Base-by-base conservation (phyloP, 2,113 vertebrate genomes). In the Campylorhamphus procurvoides region DNA sequence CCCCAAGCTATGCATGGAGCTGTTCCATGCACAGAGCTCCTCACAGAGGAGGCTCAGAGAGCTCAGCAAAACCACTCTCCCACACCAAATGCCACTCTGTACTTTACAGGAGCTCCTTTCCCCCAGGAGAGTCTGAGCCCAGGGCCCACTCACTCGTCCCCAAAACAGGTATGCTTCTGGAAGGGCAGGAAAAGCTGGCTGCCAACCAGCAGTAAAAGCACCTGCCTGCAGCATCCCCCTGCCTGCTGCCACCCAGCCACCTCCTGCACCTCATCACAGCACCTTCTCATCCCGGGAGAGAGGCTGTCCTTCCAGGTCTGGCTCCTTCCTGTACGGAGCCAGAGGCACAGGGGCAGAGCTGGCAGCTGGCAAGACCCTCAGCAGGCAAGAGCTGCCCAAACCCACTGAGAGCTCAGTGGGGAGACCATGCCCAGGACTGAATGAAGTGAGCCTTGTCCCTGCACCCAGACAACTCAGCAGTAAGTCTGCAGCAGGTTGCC, bases 191-290 rank as follows among this genome's bases (percentile, higher is more conserved):
- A 40, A 89, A 85, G 31, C 44, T 12, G 14, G 24, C 24, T 52
- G 23, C 17, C 37, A 67, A 24, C 12, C 24, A 37, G 46, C 75
- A 75, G 40, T 18, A 19, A 71, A 20, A 56, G 15, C 24, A 62
- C 22, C 29, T 62, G 33, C 60, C 69, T 56, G 35, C 33, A 85
- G 50, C 47, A 72, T 42, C 7, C 31, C 59, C 14, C 37, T 63
- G 53, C 20, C 33, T 39, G 6, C 67, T 75, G 46, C 33, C 50
- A 73, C 27, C 20, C 52, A 5, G 53, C 35, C 53, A 22, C 56
- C 62, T 63, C 44, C 84, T 4, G 1, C 33, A 79, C 12, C 23
- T 56, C 3, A 8, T 56, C 3, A 8, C 0, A 0, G 31, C 31
- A 56, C 16, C 0, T 74, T 40, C 13, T 4, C 27, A 31, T 82